A percentile compares a stretch with the other conserved stretches of the same genome.
These are phyloP conservation scores for Autographa pulchrina DNA, from an alignment of 2,888 invertebrate genomes.

Conservation along the genomic window DNA sequence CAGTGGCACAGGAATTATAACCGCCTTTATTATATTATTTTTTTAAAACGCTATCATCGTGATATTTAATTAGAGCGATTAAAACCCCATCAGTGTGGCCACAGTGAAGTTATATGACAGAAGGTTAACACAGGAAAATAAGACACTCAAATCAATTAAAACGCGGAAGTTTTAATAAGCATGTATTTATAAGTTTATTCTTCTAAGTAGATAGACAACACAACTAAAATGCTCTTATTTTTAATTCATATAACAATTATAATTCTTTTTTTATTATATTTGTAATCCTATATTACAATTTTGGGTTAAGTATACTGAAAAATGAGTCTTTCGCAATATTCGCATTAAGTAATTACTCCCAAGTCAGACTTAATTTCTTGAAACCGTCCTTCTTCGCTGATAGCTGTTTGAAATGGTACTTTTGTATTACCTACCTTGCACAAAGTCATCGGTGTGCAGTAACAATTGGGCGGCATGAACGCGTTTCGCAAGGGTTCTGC, in stretches of 20 bases:
- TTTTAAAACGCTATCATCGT: slow-evolving; percentile 69
- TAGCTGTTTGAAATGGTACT: not conserved
- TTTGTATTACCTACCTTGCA: slow-evolving; percentile 13
- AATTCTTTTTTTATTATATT: too few relatives aligned
- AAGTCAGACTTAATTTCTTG: not conserved
- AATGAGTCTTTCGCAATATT: too few relatives aligned
- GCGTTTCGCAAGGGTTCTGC: slow-evolving; percentile 75
- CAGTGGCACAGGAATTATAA: slow-evolving; percentile 41
- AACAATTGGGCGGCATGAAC: slow-evolving; percentile 69
- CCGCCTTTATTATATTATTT: slow-evolving; percentile 64
- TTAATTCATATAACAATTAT: too few relatives aligned
- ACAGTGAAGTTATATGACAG: slow-evolving; percentile 10
- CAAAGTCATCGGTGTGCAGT: slow-evolving; percentile 6
- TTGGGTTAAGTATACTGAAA: too few relatives aligned
- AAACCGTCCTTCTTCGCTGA: not conserved
- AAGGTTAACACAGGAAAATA: slow-evolving; percentile 21
- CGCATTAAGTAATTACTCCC: too few relatives aligned
- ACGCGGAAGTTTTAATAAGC: not conserved
- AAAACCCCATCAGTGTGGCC: slow-evolving; percentile 68
- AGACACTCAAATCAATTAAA: not conserved
- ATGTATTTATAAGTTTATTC: not conserved
- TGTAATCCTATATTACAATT: too few relatives aligned
- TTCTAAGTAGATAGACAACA: too few relatives aligned
- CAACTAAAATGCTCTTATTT: too few relatives aligned
- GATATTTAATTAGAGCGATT: slow-evolving; percentile 79